Evolutionary conservation across 2,113 vertebrate species (phyloP), one percentile per base, ranked within the genome.

Genomic region (Coracopsis vasa): DNA sequence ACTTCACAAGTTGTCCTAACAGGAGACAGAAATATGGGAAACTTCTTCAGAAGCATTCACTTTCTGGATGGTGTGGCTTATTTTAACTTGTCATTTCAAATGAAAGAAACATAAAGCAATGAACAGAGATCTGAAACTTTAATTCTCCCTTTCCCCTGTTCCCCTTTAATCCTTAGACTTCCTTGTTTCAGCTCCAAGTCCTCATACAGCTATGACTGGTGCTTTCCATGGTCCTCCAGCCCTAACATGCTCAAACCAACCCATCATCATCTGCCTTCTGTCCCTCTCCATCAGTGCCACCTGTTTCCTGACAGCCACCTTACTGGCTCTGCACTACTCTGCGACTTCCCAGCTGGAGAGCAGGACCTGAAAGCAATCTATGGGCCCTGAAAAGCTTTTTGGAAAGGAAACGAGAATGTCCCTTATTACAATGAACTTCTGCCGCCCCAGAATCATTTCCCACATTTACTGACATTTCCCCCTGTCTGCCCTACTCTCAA

Each of bases 31-130:
- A 86, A 75, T 29, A 62, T 16, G 81, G 60, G 41, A 86, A 93
- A 82, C 37, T 39, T 81, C 39, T 75, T 73, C 58, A 86, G 85
- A 86, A 74, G 47, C 72, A 74, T 61, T 83, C 69, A 48, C 21
- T 90, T 92, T 89, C 80, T 72, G 51, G 37, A 67, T 11, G 81
- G 35, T 13, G 65, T 54, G 84, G 42, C 58, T 88, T 77, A 80
- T 78, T 84, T 83, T 80, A 74, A 31, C 56, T 45, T 73, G 50
- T 50, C 29, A 83, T 95, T 94, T 81, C 66, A 94, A 90, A 83
- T 47, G 27, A 85, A 88, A 92, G 56, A 95, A 91, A 95, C 27
- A 7, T 51, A 72, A 90, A 96, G 58, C 41, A 61, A 86, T 33
- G 5, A 80, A 83, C 2, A 54, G n/a, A 90, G 78, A 94, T 53